These are phyloP conservation scores for Sebastes baramenuke DNA, from an alignment of 2,797 vertebrate genomes.

Conservation along the genomic window DNA sequence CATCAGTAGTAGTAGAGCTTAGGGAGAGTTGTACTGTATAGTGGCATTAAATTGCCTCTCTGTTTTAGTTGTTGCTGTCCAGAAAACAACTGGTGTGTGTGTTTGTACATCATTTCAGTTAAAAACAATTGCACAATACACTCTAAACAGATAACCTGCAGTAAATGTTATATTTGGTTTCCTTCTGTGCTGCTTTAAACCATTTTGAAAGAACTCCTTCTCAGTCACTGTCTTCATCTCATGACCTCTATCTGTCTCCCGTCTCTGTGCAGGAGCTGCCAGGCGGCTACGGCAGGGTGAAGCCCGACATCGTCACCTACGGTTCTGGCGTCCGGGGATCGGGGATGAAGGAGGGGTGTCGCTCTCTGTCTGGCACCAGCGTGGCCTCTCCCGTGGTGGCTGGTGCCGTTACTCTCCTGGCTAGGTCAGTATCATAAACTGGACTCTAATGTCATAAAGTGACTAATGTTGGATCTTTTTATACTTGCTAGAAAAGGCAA, in stretches of 20 bases:
- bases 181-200: not conserved
- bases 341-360: constrained; percentile 97
- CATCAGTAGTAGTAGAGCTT: not conserved
- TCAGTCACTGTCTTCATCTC: not conserved
- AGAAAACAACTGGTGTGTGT: not conserved
- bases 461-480: not conserved
- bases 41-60: not conserved
- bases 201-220: not conserved
- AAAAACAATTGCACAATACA: not conserved
- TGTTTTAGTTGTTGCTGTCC: not conserved
- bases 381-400: constrained; percentile 98
- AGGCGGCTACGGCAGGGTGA: constrained; percentile 94
- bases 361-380: constrained; percentile 96
- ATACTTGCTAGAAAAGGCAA: not conserved
- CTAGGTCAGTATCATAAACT: constrained; percentile 84
- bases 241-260: not conserved
- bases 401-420: constrained; percentile 94
- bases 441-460: not conserved
- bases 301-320: constrained; percentile 97
- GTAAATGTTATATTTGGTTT: not conserved
- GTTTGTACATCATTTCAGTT: not conserved
- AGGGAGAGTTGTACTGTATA: too few species aligned
- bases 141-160: not conserved
- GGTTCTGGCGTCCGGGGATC: constrained; percentile 98
- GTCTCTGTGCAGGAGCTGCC: constrained; percentile 88